phyloP scores from a whole-genome alignment of 2,113 vertebrate species.

The Mesitornis unicolor region DNA sequence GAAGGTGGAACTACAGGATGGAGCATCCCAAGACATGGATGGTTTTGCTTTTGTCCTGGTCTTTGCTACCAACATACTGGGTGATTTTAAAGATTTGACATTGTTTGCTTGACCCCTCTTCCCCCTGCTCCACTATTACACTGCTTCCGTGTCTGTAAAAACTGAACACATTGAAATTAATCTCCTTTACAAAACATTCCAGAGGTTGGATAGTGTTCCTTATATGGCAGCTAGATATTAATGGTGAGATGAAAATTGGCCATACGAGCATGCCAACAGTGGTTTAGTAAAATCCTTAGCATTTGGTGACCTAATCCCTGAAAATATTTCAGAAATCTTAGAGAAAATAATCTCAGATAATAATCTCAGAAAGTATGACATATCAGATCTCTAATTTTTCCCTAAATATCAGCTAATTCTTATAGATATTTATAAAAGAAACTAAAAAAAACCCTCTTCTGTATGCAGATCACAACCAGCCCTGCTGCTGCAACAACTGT shows the following conservation, averaged over 20 bases:
- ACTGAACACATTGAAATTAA: neutral
- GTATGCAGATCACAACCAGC: neutral
- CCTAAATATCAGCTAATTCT: neutral
- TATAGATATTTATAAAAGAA: neutral
- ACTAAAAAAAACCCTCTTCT: neutral
- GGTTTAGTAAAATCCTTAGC: conserved; percentile 14
- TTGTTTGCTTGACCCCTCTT: neutral
- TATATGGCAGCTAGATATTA: neutral
- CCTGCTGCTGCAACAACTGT: neutral
- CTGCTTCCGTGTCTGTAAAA: neutral
- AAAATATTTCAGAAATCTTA: conserved; percentile 28
- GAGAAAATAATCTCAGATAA: neutral
- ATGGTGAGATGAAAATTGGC: neutral
- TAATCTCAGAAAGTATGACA: neutral
- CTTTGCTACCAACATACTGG: neutral
- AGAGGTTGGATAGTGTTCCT: neutral
- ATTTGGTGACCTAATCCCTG: conserved; percentile 6
- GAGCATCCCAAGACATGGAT: neutral
- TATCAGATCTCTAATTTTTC: neutral
- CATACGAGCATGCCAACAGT: neutral
- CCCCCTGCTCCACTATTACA: neutral
- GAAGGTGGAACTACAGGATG: neutral
- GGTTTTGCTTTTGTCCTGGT: neutral
- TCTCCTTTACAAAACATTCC: neutral
- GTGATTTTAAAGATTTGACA: neutral